phyloP scores from a whole-genome alignment of 2,113 vertebrate species.

The Toxotes jaculatrix region DNA sequence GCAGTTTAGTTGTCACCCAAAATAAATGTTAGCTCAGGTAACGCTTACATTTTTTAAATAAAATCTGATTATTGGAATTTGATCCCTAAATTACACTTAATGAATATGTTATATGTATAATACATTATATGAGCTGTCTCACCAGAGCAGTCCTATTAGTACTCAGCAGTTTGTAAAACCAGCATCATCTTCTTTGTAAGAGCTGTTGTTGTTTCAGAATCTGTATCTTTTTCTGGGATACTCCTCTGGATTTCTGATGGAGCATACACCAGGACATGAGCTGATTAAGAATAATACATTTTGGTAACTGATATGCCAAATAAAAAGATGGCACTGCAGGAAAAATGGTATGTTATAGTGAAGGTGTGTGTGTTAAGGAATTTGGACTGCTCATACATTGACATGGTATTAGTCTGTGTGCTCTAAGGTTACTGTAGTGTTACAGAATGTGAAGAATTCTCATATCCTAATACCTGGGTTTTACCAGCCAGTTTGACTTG shows the following conservation, averaged over 20 bases:
- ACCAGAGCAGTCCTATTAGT: not conserved
- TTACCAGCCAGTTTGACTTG: constrained; percentile 45
- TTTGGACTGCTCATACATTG: constrained; percentile 3
- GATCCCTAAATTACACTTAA: not conserved
- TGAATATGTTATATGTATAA: not conserved
- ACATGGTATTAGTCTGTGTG: constrained; percentile 10
- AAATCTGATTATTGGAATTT: not conserved
- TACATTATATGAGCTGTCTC: not conserved
- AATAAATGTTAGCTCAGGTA: not conserved
- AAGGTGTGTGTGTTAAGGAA: constrained; percentile 7
- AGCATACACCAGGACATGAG: not conserved
- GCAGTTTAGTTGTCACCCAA: not conserved
- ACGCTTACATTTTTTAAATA: not conserved
- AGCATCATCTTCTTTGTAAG: not conserved
- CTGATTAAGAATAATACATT: not conserved
- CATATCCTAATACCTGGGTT: constrained; percentile 21
- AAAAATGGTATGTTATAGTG: not conserved
- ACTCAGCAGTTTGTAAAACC: not conserved
- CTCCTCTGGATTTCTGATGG: not conserved
- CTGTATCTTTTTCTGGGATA: not conserved
- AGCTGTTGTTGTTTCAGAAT: not conserved
- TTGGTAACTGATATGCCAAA: constrained; percentile 9
- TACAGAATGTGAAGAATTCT: constrained; percentile 65
- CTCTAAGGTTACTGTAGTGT: constrained; percentile 26
- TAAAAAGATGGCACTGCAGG: not conserved